Percentiles rank a stretch among this genome's conserved stretches.
Conservation (phyloP, 2,888 invertebrate genomes). For the Cinara cedri region DNA sequence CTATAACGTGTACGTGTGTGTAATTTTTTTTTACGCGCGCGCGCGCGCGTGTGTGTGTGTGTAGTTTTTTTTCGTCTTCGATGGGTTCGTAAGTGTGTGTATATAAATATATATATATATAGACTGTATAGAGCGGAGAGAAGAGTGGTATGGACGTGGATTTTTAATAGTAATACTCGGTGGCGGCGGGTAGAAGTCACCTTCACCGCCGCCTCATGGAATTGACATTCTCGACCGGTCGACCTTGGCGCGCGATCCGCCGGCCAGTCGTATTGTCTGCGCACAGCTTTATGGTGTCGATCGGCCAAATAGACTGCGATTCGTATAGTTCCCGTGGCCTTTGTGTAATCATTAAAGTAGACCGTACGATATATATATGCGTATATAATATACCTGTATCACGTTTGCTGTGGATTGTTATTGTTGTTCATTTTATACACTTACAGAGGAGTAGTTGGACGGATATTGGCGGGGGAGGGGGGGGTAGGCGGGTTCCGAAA, state of each 20-base stretch:
- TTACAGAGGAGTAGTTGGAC: no score
- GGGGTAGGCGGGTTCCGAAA: no score
- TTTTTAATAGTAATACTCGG: conserved; percentile 50
- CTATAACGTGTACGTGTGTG: not conserved
- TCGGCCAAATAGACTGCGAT: conserved; percentile 19
- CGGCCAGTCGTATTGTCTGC: conserved; percentile 51
- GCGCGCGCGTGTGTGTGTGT: not conserved
- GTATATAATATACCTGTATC: no score
- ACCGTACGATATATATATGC: no score
- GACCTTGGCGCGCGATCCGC: conserved; percentile 51
- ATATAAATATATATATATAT: not conserved
- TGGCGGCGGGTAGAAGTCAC: conserved; percentile 28
- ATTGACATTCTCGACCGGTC: conserved; percentile 56
- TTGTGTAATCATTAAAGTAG: conserved; percentile 1
- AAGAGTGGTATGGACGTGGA: conserved; percentile 37
- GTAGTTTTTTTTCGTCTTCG: conserved; percentile 16
- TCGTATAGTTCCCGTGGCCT: not conserved
- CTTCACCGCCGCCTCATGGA: conserved; percentile 39
- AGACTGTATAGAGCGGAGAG: not conserved
- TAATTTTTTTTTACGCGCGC: not conserved
- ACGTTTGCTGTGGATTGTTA: no score
- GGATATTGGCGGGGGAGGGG: no score
- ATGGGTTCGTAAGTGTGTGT: not conserved
- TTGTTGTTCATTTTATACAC: no score
- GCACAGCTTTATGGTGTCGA: conserved; percentile 29